Evolutionary conservation across 2,797 vertebrate genomes (phyloP).

Genomic region (Ataeniobius toweri): DNA sequence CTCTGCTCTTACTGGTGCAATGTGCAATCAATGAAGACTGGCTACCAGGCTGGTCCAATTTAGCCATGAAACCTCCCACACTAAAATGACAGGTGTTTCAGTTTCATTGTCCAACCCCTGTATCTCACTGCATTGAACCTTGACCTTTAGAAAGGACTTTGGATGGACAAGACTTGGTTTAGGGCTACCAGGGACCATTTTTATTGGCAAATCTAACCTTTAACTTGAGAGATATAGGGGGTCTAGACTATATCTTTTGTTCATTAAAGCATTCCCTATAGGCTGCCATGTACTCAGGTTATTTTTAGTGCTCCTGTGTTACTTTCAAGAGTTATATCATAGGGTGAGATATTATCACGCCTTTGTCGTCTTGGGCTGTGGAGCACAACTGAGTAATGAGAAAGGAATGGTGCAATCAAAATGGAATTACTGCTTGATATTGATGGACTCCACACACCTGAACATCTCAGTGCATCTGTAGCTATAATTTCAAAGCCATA

Average conservation of each 20-base stretch:
- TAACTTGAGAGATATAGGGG: slow-evolving; percentile 67
- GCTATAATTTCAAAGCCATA: too few species aligned
- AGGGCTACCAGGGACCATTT: slow-evolving; percentile 58
- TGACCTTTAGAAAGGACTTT: slow-evolving; percentile 53
- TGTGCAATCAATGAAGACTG: too few species aligned
- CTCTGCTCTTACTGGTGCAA: too few species aligned
- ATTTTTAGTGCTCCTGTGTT: slow-evolving; percentile 34
- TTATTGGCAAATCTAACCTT: slow-evolving; percentile 78
- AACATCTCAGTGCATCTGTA: slow-evolving; percentile 11
- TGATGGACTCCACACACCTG: slow-evolving; percentile 39
- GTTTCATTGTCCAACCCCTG: too few species aligned
- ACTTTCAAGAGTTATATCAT: slow-evolving; percentile 8
- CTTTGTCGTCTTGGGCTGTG: slow-evolving; percentile 29
- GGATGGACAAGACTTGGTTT: slow-evolving; percentile 45
- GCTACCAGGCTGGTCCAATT: too few species aligned
- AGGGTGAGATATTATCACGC: slow-evolving; percentile 53
- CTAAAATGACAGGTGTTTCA: too few species aligned
- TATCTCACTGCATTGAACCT: slow-evolving; percentile 47
- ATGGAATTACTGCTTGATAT: slow-evolving; percentile 62
- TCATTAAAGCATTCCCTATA: slow-evolving; percentile 52
- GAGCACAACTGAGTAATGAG: slow-evolving; percentile 42
- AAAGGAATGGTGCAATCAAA: slow-evolving; percentile 63
- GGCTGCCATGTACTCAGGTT: slow-evolving; percentile 30
- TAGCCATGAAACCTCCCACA: too few species aligned
- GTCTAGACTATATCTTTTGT: slow-evolving; percentile 44